Conservation (phyloP, 1,140 invertebrate species). For the Drosophila parabipectinata region DNA sequence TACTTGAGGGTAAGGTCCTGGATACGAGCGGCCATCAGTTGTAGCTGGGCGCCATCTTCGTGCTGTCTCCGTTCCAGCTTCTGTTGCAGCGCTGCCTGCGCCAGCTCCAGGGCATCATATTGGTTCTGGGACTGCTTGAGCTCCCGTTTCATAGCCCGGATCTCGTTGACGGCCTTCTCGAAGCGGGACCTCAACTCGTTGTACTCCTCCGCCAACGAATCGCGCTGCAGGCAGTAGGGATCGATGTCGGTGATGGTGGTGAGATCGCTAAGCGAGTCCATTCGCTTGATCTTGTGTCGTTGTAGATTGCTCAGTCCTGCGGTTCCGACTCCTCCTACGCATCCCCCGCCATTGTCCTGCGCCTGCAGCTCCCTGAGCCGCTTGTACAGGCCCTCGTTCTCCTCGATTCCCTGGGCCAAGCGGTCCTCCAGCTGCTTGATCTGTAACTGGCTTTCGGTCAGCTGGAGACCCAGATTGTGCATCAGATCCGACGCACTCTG, state of each 20-base stretch:
- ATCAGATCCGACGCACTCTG: constrained; percentile 83
- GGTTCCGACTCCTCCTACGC: constrained; percentile 61
- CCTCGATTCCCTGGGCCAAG: constrained; percentile 88
- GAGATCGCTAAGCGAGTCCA: constrained; percentile 92
- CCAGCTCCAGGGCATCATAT: constrained; percentile 91
- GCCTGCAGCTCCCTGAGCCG: constrained; percentile 89
- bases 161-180: constrained; percentile 92
- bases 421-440: constrained; percentile 84
- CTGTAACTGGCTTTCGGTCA: constrained; percentile 74
- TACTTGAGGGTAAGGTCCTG: constrained; percentile 93
- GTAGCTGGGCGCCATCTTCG: constrained; percentile 89
- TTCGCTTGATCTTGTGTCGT: constrained; percentile 86
- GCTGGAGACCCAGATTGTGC: constrained; percentile 65
- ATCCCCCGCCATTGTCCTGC: constrained; percentile 75
- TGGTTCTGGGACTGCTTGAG: constrained; percentile 91
- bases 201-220: constrained; percentile 92
- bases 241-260: constrained; percentile 92
- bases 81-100: constrained; percentile 89
- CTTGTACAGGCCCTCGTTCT: constrained; percentile 90
- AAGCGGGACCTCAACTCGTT: constrained; percentile 90
- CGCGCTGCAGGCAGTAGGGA: constrained; percentile 89
- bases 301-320: constrained; percentile 84
- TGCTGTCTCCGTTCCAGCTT: constrained; percentile 89
- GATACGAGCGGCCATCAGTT: constrained; percentile 92
- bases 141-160: constrained; percentile 91